Evolutionary conservation across 2,797 vertebrate genomes (phyloP).

Genomic region (Epinephelus awoara): DNA sequence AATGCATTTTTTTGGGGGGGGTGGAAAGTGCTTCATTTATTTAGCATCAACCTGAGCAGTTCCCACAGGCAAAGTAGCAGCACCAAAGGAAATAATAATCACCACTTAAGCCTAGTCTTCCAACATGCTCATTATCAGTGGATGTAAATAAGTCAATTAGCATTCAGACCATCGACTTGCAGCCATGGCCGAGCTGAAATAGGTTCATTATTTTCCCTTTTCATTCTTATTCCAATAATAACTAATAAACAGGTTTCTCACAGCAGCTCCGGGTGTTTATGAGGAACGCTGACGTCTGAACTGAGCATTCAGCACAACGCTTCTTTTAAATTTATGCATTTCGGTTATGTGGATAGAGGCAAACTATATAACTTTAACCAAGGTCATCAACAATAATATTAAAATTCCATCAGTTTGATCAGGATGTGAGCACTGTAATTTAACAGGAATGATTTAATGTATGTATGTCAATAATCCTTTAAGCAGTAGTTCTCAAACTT

Average conservation of each 20-base stretch:
- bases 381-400: background rate
- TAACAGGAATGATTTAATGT: background rate
- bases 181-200: conserved; percentile 29
- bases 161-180: conserved; percentile 45
- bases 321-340: background rate
- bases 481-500: no score
- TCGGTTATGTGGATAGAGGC: background rate
- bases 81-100: conserved; percentile 69
- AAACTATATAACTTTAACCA: background rate
- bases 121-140: conserved; percentile 56
- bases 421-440: background rate
- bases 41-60: conserved; percentile 45
- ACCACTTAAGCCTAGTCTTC: conserved; percentile 58
- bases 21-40: conserved; percentile 25
- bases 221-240: conserved; percentile 28
- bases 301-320: background rate
- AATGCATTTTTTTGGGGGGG: background rate
- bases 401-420: no score
- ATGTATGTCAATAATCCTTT: background rate
- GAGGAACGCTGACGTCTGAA: background rate
- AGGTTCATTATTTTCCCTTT: conserved; percentile 29
- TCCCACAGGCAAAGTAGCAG: conserved; percentile 54
- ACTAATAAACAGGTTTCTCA: conserved; percentile 25
- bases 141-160: conserved; percentile 63
- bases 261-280: background rate